These are phyloP conservation scores for Eospalax fontanierii DNA, from an alignment of 2,797 vertebrate genomes.

Conservation along the genomic window DNA sequence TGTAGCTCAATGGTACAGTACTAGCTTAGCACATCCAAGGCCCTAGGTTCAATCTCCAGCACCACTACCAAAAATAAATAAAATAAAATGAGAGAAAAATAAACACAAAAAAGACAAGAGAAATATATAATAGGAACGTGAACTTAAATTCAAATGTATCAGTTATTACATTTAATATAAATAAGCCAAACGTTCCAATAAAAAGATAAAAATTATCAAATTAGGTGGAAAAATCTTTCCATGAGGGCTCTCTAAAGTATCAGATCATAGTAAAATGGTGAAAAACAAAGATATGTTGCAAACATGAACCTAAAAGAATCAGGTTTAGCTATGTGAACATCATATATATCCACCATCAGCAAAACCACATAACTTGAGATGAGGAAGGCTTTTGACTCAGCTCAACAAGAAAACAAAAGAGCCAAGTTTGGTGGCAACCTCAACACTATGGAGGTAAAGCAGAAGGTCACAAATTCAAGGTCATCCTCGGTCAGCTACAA, in stretches of 20 bases:
- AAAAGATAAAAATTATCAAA: conserved; percentile 61
- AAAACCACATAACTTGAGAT: conserved; percentile 30
- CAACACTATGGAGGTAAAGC: neutral
- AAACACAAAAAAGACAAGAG: conserved; percentile 63
- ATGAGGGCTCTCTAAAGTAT: conserved; percentile 51
- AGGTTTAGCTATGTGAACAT: neutral
- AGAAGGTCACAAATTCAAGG: neutral
- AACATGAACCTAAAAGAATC: conserved; percentile 51
- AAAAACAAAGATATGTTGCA: conserved; percentile 39
- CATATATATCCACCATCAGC: neutral
- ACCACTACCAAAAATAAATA: neutral
- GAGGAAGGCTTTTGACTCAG: conserved; percentile 28
- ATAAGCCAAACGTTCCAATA: conserved; percentile 42
- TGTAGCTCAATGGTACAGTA: too few species aligned
- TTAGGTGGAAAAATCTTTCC: neutral
- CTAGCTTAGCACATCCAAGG: too few species aligned
- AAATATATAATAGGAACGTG: conserved; percentile 60
- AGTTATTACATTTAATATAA: conserved; percentile 52
- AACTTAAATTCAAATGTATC: conserved; percentile 60
- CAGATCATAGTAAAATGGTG: conserved; percentile 51
- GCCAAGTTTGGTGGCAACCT: neutral
- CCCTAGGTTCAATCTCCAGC: too few species aligned
- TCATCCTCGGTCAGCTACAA: neutral
- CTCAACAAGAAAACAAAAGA: conserved; percentile 3
- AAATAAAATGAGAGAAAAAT: conserved; percentile 39